Evolutionary conservation across 2,797 vertebrate species (phyloP).

Genomic region (Ara ararauna): DNA sequence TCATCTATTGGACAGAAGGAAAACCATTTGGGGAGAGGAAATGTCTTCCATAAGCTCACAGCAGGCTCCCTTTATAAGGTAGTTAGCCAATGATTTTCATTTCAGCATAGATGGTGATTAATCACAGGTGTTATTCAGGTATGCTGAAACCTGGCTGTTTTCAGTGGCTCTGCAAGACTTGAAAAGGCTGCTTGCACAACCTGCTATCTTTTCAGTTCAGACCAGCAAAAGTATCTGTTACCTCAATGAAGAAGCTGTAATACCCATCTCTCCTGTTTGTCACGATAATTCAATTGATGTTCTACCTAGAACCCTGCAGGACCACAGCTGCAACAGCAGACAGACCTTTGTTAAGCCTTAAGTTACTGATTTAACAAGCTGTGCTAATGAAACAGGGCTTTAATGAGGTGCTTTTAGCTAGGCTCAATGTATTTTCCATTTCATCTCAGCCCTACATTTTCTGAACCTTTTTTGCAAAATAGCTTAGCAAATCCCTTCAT

Average conservation of each 20-base stretch:
- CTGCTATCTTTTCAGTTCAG: background rate
- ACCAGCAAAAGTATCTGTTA: background rate
- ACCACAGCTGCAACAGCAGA: conserved; percentile 6
- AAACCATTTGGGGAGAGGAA: background rate
- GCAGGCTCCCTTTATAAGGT: background rate
- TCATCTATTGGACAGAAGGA: conserved; percentile 5
- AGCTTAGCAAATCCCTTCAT: background rate
- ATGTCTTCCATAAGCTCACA: background rate
- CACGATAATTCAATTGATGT: conserved; percentile 37
- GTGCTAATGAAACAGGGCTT: conserved; percentile 16
- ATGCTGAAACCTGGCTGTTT: background rate
- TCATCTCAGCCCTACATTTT: conserved; percentile 23
- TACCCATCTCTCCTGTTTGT: background rate
- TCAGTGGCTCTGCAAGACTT: background rate
- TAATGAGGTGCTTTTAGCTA: conserved; percentile 46
- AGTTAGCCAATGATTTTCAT: conserved; percentile 35
- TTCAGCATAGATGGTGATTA: conserved; percentile 26
- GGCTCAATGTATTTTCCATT: background rate
- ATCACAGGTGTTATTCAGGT: conserved; percentile 9
- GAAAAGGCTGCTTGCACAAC: background rate
- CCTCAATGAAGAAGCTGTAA: background rate
- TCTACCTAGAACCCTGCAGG: conserved; percentile 59
- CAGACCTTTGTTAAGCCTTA: conserved; percentile 40
- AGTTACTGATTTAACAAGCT: conserved; percentile 47
- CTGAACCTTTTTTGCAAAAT: background rate